Evolutionary conservation across 2,113 vertebrate genomes (phyloP), one percentile per base, ranked within the genome.

Genomic region (Mormyrus iriodes): DNA sequence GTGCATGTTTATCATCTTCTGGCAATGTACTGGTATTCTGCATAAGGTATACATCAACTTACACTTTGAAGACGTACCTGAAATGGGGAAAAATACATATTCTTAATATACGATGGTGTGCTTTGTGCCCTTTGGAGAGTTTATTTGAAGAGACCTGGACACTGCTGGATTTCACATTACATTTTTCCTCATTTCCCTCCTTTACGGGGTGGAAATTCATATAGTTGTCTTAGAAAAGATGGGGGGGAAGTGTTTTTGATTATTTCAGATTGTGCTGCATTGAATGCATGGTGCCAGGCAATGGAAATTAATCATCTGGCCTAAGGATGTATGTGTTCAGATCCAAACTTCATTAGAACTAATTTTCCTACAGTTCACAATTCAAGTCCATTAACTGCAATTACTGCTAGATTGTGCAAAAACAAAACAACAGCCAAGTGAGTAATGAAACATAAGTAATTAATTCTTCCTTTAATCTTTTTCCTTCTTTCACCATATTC

Each of bases 361-460:
- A n/a, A 44, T 84, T 84, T 84, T 44, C 44, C 21, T n/a, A 84
- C 44, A 84, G 82, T n/a, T 84, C 82, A 4, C 82, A 84, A 84
- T 84, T 84, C n/a, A 84, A 19, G 44, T 21, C 82, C 82, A 84
- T 84, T 84, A 84, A 84, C 82, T 42, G 48, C 44, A 48, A 84
- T 84, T 84, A 84, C 82, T 24, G n/a, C 82, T 84, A 46, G 82
- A 84, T 84, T 46, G 82, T 84, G 82, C 44, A 84, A 84, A 84
- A 84, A 84, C 82, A 84, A 84, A 84, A 84, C 76, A 44, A 82
- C 39, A n/a, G 82, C 82, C 44, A 48, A 84, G 82, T 84, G 82
- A 44, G 24, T 84, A 84, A 84, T 84, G 39, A 48, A 24, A 48
- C 82, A 48, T 46, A 84, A 84, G 42, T 84, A 84, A 84, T 84